These are phyloP conservation scores for Cataglyphis cursor DNA, from an alignment of 2,888 invertebrate species.

Conservation along the genomic window DNA sequence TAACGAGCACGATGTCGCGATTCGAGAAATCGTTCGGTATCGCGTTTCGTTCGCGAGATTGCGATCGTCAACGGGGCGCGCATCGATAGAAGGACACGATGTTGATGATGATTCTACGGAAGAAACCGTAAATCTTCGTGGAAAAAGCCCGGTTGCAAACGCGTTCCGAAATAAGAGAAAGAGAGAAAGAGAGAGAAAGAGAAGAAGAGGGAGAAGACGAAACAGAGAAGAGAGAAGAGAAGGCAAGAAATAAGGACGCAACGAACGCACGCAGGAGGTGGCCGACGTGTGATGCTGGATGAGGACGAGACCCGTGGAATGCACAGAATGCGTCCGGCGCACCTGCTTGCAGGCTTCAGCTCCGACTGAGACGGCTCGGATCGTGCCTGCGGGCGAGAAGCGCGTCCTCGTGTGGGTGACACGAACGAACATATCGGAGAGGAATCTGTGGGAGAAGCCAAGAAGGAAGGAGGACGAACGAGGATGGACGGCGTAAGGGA, in stretches of 20 bases:
- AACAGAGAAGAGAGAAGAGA: neutral
- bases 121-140: constrained; percentile 45
- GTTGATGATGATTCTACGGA: constrained; percentile 1
- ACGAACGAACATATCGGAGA: constrained; percentile 10
- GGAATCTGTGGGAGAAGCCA: constrained; percentile 6
- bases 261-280: constrained; percentile 36
- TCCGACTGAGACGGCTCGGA: constrained; percentile 61
- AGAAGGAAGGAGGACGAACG: constrained; percentile 1
- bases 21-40: constrained; percentile 29
- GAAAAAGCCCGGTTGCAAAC: constrained; percentile 51
- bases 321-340: constrained; percentile 70
- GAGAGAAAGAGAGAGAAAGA: neutral
- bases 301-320: constrained; percentile 70
- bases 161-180: constrained; percentile 28
- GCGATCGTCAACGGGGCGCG: neutral
- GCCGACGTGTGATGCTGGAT: constrained; percentile 71
- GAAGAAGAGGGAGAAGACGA: neutral
- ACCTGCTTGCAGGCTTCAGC: constrained; percentile 71
- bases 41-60: constrained; percentile 44
- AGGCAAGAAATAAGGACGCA: constrained; percentile 44
- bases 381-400: constrained; percentile 37
- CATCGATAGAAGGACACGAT: constrained; percentile 5
- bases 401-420: constrained; percentile 62
- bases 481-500: neutral
- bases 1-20: constrained; percentile 4